phyloP scores from a whole-genome alignment of 1,140 invertebrate genomes.

The Carposina sasakii region DNA sequence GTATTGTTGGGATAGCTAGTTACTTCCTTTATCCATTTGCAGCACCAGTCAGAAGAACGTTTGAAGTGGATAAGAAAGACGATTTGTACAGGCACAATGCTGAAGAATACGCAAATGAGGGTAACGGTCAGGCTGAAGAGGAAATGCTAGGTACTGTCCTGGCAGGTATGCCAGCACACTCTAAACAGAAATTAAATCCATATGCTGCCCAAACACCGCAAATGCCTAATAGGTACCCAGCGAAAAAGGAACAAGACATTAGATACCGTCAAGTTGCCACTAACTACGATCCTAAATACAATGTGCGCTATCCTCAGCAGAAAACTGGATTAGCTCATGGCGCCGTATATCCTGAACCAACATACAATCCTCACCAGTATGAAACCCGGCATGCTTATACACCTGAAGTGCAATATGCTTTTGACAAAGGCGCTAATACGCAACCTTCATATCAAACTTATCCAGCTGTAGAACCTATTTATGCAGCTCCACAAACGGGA shows the following conservation, averaged over 20 bases:
- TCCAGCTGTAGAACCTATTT: conserved; percentile 63
- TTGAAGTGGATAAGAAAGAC: conserved; percentile 76
- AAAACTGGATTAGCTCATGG: conserved; percentile 67
- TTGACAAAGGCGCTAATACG: conserved; percentile 35
- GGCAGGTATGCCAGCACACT: conserved; percentile 78
- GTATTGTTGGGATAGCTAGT: conserved; percentile 81
- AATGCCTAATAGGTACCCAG: conserved; percentile 53
- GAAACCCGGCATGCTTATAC: conserved; percentile 59
- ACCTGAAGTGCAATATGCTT: conserved; percentile 44
- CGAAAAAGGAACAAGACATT: conserved; percentile 64
- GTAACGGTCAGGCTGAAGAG: conserved; percentile 80
- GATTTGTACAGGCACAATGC: conserved; percentile 78
- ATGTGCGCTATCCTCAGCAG: conserved; percentile 60
- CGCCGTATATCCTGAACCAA: conserved; percentile 60
- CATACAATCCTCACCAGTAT: conserved; percentile 56
- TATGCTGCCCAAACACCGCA: conserved; percentile 61
- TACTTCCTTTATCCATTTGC: conserved; percentile 84
- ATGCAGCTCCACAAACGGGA: conserved; percentile 48
- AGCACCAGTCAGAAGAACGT: conserved; percentile 77
- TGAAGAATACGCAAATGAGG: conserved; percentile 76
- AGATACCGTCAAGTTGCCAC: conserved; percentile 60
- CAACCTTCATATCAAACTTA: conserved; percentile 57
- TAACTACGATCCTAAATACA: conserved; percentile 54
- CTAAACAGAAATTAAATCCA: conserved; percentile 63
- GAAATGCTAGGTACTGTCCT: conserved; percentile 82